Evolutionary conservation across 2,888 invertebrate genomes (phyloP), one percentile per base, ranked within the genome.

Genomic region (Vanessa cardui): DNA sequence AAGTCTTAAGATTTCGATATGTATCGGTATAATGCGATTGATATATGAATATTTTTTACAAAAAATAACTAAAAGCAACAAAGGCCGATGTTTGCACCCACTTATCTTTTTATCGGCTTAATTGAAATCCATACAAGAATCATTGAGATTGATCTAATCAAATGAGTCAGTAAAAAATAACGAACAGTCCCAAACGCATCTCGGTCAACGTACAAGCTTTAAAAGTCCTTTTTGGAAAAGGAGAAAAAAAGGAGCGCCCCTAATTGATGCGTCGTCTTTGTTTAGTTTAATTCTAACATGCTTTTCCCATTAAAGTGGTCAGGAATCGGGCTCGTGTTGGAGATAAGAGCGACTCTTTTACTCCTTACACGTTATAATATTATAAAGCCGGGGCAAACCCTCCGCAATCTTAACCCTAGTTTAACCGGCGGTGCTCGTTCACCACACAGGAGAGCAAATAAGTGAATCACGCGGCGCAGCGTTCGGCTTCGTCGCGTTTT

Each of bases 231-330:
- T 89, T 90, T 85, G 76, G 78, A 80, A 84, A 83, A 82, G 80
- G 76, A 77, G 72, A 77, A 79, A 87, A 86, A 84, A 79, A 86
- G 82, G 81, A 83, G 81, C 83, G 84, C 80, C 87, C 87, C 91
- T 93, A 93, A 93, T 93, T 93, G 93, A 93, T 93, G 93, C 92
- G 91, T 93, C 90, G 91, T 90, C 92, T 93, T 92, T 92, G 92
- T 92, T 93, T 92, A 93, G 93, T 90, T 93, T 92, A 92, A 93
- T 92, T 93, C 92, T 90, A 91, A 93, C 93, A 93, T 92, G 93
- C 86, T 93, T 93, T 92, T 91, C 91, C 93, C 93, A 93, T 93
- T 93, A 93, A 92, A 92, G 88, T 90, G 91, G 90, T 89, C 90
- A 90, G 90, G 88, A 90, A 89, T 90, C 89, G 87, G 83, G 83